A percentile compares a stretch with the other conserved stretches of the same genome.
phyloP scores from a whole-genome alignment of 2,888 invertebrate species.

The Tenthredo notha region DNA sequence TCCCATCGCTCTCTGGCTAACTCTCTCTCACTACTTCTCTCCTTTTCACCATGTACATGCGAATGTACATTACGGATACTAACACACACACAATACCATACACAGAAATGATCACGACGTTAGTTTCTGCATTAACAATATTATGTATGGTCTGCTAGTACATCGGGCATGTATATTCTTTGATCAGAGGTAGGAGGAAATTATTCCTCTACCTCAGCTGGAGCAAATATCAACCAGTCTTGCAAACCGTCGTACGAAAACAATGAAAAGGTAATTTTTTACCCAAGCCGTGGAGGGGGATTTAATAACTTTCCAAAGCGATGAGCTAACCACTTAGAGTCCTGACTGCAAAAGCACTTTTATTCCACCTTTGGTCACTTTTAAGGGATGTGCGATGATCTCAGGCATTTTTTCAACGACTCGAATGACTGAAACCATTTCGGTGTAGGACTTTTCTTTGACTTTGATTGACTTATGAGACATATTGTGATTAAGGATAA shows the following conservation, averaged over 20 bases:
- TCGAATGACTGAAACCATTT: background rate
- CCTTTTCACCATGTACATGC: background rate
- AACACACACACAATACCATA: background rate
- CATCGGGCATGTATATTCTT: background rate
- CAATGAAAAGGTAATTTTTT: slow-evolving; percentile 2
- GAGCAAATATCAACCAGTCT: background rate
- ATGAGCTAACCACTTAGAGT: background rate
- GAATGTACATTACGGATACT: background rate
- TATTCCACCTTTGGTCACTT: background rate
- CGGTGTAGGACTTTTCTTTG: background rate
- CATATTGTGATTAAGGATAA: background rate
- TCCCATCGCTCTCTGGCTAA: background rate
- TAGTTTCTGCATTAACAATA: slow-evolving; percentile 17
- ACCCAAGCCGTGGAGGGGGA: background rate
- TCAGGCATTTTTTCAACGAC: background rate
- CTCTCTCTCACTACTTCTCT: background rate
- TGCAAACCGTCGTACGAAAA: background rate
- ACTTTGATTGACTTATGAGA: background rate
- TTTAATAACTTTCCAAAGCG: background rate
- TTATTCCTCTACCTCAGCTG: background rate
- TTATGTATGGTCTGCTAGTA: background rate
- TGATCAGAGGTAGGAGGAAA: background rate
- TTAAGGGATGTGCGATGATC: background rate
- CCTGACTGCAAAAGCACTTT: background rate
- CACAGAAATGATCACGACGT: slow-evolving; percentile 17